Evolutionary conservation across 2,888 invertebrate genomes (phyloP), one percentile per base, ranked within the genome.

Genomic region (Hylaea fasciaria): DNA sequence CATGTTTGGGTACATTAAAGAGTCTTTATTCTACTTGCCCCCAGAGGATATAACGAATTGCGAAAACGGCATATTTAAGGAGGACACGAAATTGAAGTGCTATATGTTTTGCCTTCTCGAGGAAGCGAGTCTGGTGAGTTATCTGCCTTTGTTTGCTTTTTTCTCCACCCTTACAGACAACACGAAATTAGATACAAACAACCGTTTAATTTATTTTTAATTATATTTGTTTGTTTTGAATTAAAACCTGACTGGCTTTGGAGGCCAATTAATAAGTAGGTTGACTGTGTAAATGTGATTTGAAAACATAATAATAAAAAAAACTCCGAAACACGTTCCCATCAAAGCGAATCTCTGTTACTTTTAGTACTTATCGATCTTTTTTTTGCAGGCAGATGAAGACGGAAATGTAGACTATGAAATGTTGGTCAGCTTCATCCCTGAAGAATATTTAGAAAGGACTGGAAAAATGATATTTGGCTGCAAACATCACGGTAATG

Each of bases 51-150:
- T 92, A 83, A 74, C 80, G 82, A 92, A 93, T 87, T 93, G 92
- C 81, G 92, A 92, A 88, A 88, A 87, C 77, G 93, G 93, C 84
- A 91, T 92, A 87, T 93, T 93, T 88, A 91, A 92, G 83, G 92
- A 92, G 78, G 91, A 93, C 79, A 71, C 78, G 72, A 91, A 91
- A 87, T 86, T 93, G 85, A 91, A 92, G 86, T 91, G 92, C 87
- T 93, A 93, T 83, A 92, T 92, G 93, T 91, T 87, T 86, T 93
- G 92, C 81, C 80, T 93, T 66, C 65, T 92, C 82, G 92, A 92
- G 74, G 92, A 91, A 82, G 89, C 90, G 73, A 91, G 86, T 71
- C 87, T 93, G 71, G 92, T 93, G 81, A 92, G 92, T 89, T 77
- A 77, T 80, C 73, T 73, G 69, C 69, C 76, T 79, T 84, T 86